phyloP scores from a whole-genome alignment of 2,797 vertebrate species.

The Catharus ustulatus region DNA sequence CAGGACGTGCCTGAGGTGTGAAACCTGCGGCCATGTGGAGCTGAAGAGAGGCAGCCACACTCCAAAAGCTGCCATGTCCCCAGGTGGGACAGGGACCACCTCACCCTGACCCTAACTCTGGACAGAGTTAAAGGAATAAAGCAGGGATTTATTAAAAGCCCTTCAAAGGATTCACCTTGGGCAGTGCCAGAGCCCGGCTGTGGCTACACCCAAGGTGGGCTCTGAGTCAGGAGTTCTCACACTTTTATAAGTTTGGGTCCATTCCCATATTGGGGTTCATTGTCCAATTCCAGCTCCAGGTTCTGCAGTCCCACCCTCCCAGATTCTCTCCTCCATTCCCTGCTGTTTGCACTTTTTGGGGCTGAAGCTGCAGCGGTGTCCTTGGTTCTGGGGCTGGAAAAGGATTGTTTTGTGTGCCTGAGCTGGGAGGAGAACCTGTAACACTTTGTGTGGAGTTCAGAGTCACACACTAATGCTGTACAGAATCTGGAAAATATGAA shows the following conservation, averaged over 20 bases:
- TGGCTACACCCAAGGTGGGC: too few species aligned
- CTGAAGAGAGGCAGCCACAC: neutral
- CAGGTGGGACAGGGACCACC: neutral
- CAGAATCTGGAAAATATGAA: neutral
- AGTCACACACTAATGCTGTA: neutral
- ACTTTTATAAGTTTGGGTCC: too few species aligned
- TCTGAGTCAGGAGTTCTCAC: too few species aligned
- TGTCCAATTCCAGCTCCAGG: too few species aligned
- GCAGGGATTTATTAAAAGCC: neutral
- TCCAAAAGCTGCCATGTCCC: neutral
- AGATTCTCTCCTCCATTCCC: too few species aligned
- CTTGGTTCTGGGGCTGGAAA: too few species aligned
- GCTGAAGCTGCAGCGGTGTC: too few species aligned
- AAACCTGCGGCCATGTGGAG: fast-evolving
- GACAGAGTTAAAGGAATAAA: neutral
- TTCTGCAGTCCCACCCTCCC: too few species aligned
- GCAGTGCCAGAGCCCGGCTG: too few species aligned
- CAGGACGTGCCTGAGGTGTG: neutral
- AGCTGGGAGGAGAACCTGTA: neutral
- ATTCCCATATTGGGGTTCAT: too few species aligned
- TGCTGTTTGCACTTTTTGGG: too few species aligned
- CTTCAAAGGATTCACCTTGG: too few species aligned
- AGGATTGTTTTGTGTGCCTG: neutral
- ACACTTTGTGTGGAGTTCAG: neutral
- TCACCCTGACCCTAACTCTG: neutral